phyloP scores from a whole-genome alignment of 1,140 invertebrate genomes.

The Diachasmimorpha longicaudata region DNA sequence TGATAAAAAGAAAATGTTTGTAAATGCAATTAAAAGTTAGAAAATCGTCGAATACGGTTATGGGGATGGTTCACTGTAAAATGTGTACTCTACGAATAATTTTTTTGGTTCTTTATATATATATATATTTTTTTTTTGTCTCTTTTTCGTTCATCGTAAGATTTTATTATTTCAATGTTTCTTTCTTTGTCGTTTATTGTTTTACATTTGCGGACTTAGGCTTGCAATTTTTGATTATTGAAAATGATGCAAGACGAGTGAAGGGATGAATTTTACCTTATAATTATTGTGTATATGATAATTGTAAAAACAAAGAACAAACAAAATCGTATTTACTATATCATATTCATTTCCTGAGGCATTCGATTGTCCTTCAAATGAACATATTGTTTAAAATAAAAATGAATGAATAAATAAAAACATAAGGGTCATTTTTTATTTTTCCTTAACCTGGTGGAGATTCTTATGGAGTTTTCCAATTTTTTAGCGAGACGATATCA shows the following conservation, averaged over 20 bases:
- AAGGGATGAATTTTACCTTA: slow-evolving; percentile 36
- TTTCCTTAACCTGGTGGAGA: not conserved
- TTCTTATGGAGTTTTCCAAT: no score
- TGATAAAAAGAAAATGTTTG: slow-evolving; percentile 26
- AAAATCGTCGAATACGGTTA: slow-evolving; percentile 35
- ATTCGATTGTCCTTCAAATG: slow-evolving; percentile 39
- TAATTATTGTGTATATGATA: slow-evolving; percentile 52
- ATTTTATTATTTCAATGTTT: slow-evolving; percentile 11
- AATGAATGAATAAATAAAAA: slow-evolving; percentile 51
- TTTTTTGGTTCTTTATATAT: slow-evolving; percentile 2
- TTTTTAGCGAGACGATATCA: no score
- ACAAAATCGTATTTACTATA: slow-evolving; percentile 48
- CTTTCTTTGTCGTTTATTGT: slow-evolving; percentile 20
- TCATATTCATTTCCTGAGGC: slow-evolving; percentile 51
- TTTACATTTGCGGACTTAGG: slow-evolving; percentile 39
- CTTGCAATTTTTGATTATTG: slow-evolving; percentile 31
- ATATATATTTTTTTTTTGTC: slow-evolving; percentile 20
- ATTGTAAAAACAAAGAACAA: slow-evolving; percentile 44
- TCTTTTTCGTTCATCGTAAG: slow-evolving; percentile 1
- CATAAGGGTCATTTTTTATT: not conserved
- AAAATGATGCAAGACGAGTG: not conserved
- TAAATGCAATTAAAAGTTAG: slow-evolving; percentile 44
- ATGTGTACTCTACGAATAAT: slow-evolving; percentile 38
- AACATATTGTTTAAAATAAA: slow-evolving; percentile 54
- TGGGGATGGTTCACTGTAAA: slow-evolving; percentile 39